phyloP scores from a whole-genome alignment of 2,797 vertebrate genomes.

The Discoglossus pictus region DNA sequence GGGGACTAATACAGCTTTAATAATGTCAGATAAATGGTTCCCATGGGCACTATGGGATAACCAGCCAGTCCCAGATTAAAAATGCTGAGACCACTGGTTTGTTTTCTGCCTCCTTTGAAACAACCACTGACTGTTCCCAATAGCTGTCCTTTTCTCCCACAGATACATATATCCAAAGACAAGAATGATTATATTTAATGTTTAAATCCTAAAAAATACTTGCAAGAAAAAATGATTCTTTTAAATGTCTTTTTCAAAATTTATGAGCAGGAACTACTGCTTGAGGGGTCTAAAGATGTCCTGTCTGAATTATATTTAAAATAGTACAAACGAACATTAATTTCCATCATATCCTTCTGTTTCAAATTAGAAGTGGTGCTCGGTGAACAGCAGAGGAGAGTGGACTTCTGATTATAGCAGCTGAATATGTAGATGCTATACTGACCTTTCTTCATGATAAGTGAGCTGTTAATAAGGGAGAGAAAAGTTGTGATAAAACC shows the following conservation, averaged over 20 bases:
- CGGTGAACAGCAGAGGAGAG: conserved; percentile 18
- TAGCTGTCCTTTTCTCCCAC: too few relatives aligned
- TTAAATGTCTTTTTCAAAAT: too few relatives aligned
- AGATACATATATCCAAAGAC: too few relatives aligned
- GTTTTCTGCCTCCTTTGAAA: too few relatives aligned
- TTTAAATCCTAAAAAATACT: background rate
- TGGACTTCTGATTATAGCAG: conserved; percentile 26
- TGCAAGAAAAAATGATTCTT: too few relatives aligned
- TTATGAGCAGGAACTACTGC: conserved; percentile 17
- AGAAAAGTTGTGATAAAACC: background rate
- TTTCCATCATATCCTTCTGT: conserved; percentile 30
- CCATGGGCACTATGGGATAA: too few relatives aligned
- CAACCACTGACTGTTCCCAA: too few relatives aligned
- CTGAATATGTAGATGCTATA: conserved; percentile 42
- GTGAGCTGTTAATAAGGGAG: background rate
- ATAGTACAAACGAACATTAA: conserved; percentile 38
- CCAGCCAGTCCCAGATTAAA: too few relatives aligned
- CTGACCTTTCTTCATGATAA: conserved; percentile 35
- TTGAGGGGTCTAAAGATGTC: conserved; percentile 24
- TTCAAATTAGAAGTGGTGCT: conserved; percentile 27
- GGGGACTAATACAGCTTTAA: too few relatives aligned
- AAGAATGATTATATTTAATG: background rate
- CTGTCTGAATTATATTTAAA: conserved; percentile 31
- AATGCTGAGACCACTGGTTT: too few relatives aligned
- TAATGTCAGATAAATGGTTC: too few relatives aligned